Evolutionary conservation across 1,140 invertebrate genomes (phyloP), one percentile per base, ranked within the genome.

Genomic region (Ruditapes philippinarum): DNA sequence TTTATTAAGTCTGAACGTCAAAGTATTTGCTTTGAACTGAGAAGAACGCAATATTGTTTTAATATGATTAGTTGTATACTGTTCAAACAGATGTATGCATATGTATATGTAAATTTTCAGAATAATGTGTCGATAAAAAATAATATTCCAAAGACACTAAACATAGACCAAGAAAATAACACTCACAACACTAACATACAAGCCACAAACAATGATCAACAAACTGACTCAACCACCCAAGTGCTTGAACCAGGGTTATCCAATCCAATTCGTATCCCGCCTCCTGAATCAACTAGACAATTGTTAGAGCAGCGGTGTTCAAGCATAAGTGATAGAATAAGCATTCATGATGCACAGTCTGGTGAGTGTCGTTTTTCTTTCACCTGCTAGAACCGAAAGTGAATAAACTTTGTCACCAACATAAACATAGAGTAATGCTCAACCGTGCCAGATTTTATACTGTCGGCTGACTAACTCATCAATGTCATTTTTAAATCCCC

Each of bases 241-340:
- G 57, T 62, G 57, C 57, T 80, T 19, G 54, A 80, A 31, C 54
- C 49, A 9, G 1, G 40, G 22, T 49, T 38, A n/a, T 70, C 81
- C 9, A 70, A 84, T 33, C 51, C 45, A 25, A 74, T 7, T 14
- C 42, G 14, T 7, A 14, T 14, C 5, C 22, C 28, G 3, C 25
- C 14, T 19, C 36, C 73, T 14, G 78, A 54, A 17, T 51, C n/a
- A 49, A 62, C n/a, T 62, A 62, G 19, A 62, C 57, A 62, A 25
- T n/a, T 62, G 57, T 9, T 80, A 11, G 54, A 80, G 19, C 33
- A 31, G 7, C 1, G 40, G 36, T 49, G 62, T 40, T 70, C 81
- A 28, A 70, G 70, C 33, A 51, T 33, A 25, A 74, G 54, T 74
- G 70, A 86, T 5, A 74, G 60, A 49, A 60, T 83, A 19, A 83